phyloP scores from a whole-genome alignment of 1,140 invertebrate species.

The Drosophila tani region DNA sequence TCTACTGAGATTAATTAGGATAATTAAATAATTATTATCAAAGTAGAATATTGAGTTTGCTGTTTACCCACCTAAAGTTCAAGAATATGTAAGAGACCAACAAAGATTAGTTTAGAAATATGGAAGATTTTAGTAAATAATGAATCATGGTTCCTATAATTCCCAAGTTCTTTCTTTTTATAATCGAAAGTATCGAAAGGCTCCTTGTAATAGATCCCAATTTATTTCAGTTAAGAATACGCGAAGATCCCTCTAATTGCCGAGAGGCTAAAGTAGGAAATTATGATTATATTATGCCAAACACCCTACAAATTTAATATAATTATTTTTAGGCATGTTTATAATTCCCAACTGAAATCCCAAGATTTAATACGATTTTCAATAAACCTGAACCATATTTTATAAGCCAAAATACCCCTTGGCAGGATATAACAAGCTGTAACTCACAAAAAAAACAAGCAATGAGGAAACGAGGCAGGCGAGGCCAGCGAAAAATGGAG shows the following conservation, averaged over 20 bases:
- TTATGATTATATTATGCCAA: too few relatives aligned
- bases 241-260: neutral
- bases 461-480: neutral
- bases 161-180: neutral
- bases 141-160: neutral
- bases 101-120: neutral
- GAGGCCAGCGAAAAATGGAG: constrained; percentile 19
- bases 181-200: neutral
- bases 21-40: neutral
- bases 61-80: neutral
- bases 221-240: neutral
- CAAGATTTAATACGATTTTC: neutral
- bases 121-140: neutral
- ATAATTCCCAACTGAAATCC: neutral
- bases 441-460: neutral
- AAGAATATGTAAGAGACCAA: neutral
- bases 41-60: neutral
- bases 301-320: too few relatives aligned
- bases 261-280: too few relatives aligned
- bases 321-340: neutral
- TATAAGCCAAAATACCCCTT: neutral
- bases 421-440: constrained; percentile 8
- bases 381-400: neutral
- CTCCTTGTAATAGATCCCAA: neutral
- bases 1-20: neutral